Conservation (phyloP, 2,888 invertebrate species). For the Ectemnius cavifrons region DNA sequence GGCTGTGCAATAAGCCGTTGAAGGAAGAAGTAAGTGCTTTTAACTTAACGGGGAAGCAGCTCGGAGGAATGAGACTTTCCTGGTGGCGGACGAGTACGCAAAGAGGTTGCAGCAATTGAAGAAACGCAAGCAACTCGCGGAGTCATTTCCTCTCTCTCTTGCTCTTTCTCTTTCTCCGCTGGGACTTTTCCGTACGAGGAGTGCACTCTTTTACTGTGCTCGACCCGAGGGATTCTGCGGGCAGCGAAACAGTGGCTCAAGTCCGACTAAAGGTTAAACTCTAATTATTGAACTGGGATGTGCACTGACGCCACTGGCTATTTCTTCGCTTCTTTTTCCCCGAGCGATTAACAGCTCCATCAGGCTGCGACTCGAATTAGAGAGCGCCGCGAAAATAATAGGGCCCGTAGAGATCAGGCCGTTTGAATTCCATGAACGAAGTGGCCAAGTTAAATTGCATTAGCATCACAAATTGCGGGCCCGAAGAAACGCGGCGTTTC, state of each 20-base stretch:
- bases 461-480: conserved; percentile 35
- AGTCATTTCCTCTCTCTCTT: no score
- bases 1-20: no score
- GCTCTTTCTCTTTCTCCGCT: no score
- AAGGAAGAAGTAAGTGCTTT: no score
- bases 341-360: neutral
- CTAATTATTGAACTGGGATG: conserved; percentile 41
- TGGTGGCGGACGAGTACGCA: no score
- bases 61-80: no score
- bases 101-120: no score
- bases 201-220: no score
- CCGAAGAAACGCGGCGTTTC: conserved; percentile 1
- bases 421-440: conserved; percentile 34
- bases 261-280: conserved; percentile 49
- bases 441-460: conserved; percentile 24
- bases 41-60: no score
- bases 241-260: conserved; percentile 34
- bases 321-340: conserved; percentile 23
- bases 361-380: conserved; percentile 9
- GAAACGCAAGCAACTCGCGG: no score
- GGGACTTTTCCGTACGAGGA: no score
- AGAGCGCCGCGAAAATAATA: conserved; percentile 12
- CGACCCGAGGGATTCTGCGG: conserved; percentile 30
- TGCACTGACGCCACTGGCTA: conserved; percentile 21
- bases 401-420: conserved; percentile 26